A percentile compares a stretch with the other conserved stretches of the same genome.
Conservation (phyloP, 2,797 vertebrate genomes). For the Schizopygopsis pylzovi region DNA sequence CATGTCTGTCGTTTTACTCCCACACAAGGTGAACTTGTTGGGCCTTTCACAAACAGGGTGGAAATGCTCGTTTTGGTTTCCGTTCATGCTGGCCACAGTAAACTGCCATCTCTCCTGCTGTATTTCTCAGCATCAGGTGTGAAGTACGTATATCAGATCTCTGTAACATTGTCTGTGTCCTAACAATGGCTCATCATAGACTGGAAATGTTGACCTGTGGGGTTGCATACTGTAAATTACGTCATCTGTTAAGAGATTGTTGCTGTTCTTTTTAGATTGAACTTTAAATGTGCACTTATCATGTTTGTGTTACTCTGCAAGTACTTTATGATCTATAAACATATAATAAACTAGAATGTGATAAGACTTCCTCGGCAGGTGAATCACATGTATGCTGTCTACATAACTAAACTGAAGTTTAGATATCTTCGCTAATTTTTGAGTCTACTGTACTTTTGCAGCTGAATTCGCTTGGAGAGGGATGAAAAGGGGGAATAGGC, state of each 20-base stretch:
- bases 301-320: slow-evolving; percentile 73
- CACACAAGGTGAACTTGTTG: not conserved
- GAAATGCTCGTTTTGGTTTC: not conserved
- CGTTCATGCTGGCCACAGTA: slow-evolving; percentile 15
- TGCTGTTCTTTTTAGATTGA: slow-evolving; percentile 74
- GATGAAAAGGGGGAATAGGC: slow-evolving; percentile 14
- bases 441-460: slow-evolving; percentile 63
- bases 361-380: slow-evolving; percentile 66
- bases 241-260: slow-evolving; percentile 73
- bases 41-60: slow-evolving; percentile 36
- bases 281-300: slow-evolving; percentile 73
- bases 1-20: not conserved
- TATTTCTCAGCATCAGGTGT: slow-evolving; percentile 54
- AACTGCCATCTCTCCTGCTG: slow-evolving; percentile 52
- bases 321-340: slow-evolving; percentile 58
- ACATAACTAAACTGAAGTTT: slow-evolving; percentile 49
- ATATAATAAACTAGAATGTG: slow-evolving; percentile 64
- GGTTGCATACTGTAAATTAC: slow-evolving; percentile 76
- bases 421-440: slow-evolving; percentile 52
- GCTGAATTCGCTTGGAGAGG: slow-evolving; percentile 45
- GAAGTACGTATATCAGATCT: slow-evolving; percentile 56
- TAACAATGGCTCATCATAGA: slow-evolving; percentile 43
- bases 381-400: slow-evolving; percentile 56
- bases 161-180: slow-evolving; percentile 63
- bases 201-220: slow-evolving; percentile 39